Percentiles rank a stretch among this genome's conserved stretches.
Conservation (phyloP, 2,888 invertebrate genomes). For the Penaeus monodon region DNA sequence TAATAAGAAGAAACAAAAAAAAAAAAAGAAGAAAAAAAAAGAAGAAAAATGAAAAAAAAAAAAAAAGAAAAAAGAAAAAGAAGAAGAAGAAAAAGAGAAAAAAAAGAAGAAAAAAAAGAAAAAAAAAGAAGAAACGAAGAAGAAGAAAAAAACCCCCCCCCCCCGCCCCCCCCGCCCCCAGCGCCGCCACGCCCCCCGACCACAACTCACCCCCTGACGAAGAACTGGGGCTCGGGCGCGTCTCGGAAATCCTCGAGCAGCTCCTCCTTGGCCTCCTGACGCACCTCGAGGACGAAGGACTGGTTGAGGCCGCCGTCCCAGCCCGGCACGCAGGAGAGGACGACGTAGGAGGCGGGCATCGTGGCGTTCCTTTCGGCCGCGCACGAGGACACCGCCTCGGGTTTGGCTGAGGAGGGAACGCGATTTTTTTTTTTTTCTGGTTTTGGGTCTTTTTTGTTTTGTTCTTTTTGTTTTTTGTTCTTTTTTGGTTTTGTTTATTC, state of each 20-base stretch:
- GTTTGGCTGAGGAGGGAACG: neutral
- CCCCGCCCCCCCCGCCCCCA: no score
- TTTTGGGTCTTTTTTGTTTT: no score
- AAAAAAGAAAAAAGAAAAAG: neutral
- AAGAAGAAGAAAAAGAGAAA: neutral
- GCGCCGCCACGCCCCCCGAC: neutral
- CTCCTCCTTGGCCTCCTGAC: slow-evolving; percentile 14
- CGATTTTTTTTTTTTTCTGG: no score
- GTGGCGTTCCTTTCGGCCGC: neutral
- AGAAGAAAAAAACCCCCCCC: neutral
- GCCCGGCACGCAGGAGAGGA: neutral
- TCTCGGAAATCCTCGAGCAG: slow-evolving; percentile 12
- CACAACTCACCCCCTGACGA: slow-evolving; percentile 2
- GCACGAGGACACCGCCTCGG: slow-evolving; percentile 3
- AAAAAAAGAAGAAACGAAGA: neutral
- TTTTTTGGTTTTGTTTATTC: no score
- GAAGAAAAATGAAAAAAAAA: neutral
- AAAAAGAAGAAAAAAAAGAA: neutral
- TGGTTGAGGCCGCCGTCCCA: slow-evolving; percentile 19
- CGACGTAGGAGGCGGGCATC: slow-evolving; percentile 9
- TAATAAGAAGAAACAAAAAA: neutral
- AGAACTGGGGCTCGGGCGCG: neutral
- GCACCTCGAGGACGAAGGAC: slow-evolving; percentile 6
- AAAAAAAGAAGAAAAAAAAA: neutral
- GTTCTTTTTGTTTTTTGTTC: no score